Evolutionary conservation across 1,140 invertebrate species (phyloP).

Genomic region (Phenacoccus solenopsis): DNA sequence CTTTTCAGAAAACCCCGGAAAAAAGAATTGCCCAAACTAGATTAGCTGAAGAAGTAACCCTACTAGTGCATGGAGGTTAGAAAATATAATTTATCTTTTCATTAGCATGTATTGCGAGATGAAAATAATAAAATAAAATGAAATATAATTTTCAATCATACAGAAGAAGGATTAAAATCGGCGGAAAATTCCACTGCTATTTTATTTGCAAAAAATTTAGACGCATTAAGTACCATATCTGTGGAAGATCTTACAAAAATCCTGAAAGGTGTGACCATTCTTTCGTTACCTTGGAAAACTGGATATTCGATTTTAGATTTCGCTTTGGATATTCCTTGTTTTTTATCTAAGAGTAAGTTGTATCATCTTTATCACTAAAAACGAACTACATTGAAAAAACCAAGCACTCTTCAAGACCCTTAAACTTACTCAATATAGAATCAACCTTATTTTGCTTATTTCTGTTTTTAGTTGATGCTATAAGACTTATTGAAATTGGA

Average conservation of each 20-base stretch:
- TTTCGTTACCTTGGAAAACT: conserved; percentile 50
- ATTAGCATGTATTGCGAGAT: not conserved
- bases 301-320: conserved; percentile 62
- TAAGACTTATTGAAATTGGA: conserved; percentile 69
- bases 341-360: conserved; percentile 53
- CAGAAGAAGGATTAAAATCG: conserved; percentile 52
- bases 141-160: not conserved
- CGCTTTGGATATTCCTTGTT: conserved; percentile 73
- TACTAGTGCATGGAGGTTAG: conserved; percentile 79
- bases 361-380: conserved; percentile 11
- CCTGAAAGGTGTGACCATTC: conserved; percentile 53
- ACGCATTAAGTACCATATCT: conserved; percentile 49
- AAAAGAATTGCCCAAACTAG: conserved; percentile 58
- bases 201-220: conserved; percentile 60
- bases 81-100: not conserved
- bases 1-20: conserved; percentile 48
- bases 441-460: not conserved
- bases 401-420: not conserved
- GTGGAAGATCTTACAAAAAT: conserved; percentile 50
- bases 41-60: conserved; percentile 70
- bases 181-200: conserved; percentile 56
- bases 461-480: conserved; percentile 55
- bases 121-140: not conserved
- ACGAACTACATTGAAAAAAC: not conserved
- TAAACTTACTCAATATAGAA: not conserved